These are phyloP conservation scores for Etia nguti DNA, from an alignment of 2,113 vertebrate species.

Conservation along the genomic window DNA sequence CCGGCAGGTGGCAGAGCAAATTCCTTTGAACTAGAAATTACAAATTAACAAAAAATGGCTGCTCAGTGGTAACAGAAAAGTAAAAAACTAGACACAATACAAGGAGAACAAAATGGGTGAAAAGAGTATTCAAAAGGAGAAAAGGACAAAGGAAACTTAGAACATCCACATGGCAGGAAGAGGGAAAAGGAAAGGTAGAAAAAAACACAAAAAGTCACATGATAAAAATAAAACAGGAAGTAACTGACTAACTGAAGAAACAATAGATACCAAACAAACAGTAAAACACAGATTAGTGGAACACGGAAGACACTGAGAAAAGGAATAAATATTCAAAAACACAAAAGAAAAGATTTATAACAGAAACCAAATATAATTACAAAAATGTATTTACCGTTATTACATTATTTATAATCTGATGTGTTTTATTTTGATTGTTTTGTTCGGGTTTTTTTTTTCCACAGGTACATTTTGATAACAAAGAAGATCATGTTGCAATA, in stretches of 20 bases:
- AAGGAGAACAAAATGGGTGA: not conserved
- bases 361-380: not conserved
- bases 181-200: not conserved
- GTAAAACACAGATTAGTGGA: not conserved
- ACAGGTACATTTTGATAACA: not conserved
- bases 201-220: not conserved
- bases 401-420: not conserved
- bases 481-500: not conserved
- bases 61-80: not conserved
- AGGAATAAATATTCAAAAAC: not conserved
- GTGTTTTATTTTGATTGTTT: not conserved
- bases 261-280: not conserved
- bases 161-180: not conserved
- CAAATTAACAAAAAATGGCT: not conserved
- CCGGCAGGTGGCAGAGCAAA: too few species aligned
- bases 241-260: not conserved
- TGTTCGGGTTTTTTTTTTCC: rapidly evolving
- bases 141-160: not conserved
- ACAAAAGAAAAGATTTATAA: not conserved
- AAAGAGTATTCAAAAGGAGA: not conserved
- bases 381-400: not conserved
- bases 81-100: not conserved
- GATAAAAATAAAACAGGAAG: not conserved
- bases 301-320: not conserved
- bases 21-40: not conserved